Percentiles rank a stretch among this genome's conserved stretches.
phyloP scores from a whole-genome alignment of 2,888 invertebrate species.

The Morinoia aosen region DNA sequence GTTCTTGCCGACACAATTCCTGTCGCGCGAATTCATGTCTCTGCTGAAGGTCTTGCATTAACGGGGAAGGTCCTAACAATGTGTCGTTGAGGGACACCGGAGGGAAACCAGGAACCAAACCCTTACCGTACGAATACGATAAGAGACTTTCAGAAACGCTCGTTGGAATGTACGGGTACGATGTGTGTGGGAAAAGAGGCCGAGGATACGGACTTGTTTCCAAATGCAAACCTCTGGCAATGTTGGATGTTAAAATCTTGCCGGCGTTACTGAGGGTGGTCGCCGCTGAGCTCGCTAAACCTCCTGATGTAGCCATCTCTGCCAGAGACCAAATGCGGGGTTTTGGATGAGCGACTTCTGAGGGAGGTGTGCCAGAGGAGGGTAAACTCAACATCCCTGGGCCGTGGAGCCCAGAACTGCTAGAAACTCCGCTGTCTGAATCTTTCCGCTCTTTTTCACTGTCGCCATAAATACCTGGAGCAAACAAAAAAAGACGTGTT shows the following conservation, averaged over 20 bases:
- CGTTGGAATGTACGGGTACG: constrained; percentile 65
- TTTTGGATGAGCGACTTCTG: constrained; percentile 73
- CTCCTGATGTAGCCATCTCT: constrained; percentile 91
- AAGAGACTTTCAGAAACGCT: constrained; percentile 64
- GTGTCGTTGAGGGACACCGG: constrained; percentile 62
- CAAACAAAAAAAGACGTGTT: background rate
- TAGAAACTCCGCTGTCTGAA: constrained; percentile 57
- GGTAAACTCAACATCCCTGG: constrained; percentile 57
- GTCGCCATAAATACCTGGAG: constrained; percentile 64
- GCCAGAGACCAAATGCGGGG: constrained; percentile 94
- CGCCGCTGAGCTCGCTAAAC: constrained; percentile 69
- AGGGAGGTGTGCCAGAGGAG: constrained; percentile 62
- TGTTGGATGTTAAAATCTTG: constrained; percentile 62
- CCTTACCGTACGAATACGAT: constrained; percentile 66
- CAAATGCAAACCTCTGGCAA: constrained; percentile 62
- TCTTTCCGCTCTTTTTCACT: constrained; percentile 65
- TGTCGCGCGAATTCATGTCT: constrained; percentile 52
- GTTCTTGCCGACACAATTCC: constrained; percentile 47
- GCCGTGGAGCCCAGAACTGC: constrained; percentile 55
- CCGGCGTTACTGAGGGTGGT: constrained; percentile 59
- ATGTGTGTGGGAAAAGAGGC: constrained; percentile 64
- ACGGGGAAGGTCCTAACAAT: constrained; percentile 62
- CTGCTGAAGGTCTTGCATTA: constrained; percentile 60
- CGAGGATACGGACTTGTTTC: constrained; percentile 64
- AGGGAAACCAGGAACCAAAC: constrained; percentile 62